Percentiles rank a stretch among this genome's conserved stretches.
Evolutionary conservation across 2,797 vertebrate species (phyloP).

Genomic region (Microtus agrestis): DNA sequence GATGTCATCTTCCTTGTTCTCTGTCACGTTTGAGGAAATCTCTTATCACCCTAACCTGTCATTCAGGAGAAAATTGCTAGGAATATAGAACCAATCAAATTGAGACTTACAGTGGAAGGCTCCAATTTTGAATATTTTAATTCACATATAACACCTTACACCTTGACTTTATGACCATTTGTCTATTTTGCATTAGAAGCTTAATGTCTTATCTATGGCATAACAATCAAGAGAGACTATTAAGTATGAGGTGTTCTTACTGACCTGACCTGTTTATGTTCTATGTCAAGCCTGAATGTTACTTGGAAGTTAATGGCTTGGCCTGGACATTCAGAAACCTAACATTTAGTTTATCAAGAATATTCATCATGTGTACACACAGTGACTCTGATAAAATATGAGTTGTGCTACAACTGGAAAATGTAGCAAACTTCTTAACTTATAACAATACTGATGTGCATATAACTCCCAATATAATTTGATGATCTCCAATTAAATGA

Average conservation of each 20-base stretch:
- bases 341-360: neutral
- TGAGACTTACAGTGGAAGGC: neutral
- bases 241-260: neutral
- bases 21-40: neutral
- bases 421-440: neutral
- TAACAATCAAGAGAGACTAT: neutral
- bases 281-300: neutral
- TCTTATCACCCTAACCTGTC: neutral
- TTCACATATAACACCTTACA: neutral
- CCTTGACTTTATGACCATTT: neutral
- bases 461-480: neutral
- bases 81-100: neutral
- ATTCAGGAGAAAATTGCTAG: neutral
- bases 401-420: neutral
- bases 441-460: neutral
- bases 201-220: neutral
- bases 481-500: neutral
- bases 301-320: neutral
- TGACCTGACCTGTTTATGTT: neutral
- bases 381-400: neutral
- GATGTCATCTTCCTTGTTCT: neutral
- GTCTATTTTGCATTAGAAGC: neutral
- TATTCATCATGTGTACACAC: neutral
- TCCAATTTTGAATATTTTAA: neutral
- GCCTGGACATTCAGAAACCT: neutral